phyloP scores from a whole-genome alignment of 2,888 invertebrate species.

The Candidula unifasciata region DNA sequence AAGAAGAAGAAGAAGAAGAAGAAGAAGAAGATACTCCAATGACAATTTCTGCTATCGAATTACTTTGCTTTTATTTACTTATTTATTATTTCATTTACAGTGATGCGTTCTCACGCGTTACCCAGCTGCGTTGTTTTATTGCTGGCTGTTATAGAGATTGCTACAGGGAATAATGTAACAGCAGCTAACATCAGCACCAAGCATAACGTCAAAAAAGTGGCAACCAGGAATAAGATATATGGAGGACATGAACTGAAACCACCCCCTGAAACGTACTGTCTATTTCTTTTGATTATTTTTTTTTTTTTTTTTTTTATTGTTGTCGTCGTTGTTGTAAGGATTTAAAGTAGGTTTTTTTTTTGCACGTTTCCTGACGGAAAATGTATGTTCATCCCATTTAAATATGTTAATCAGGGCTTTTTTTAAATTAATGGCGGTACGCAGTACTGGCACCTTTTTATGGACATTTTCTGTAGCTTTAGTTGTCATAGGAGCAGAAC shows the following conservation, averaged over 20 bases:
- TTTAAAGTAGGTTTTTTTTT: no score
- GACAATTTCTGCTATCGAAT: neutral
- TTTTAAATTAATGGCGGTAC: no score
- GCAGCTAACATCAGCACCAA: neutral
- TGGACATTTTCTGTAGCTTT: no score
- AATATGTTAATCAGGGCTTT: no score
- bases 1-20: no score
- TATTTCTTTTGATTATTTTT: neutral
- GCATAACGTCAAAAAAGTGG: slow-evolving; percentile 9
- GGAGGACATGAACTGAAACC: slow-evolving; percentile 30
- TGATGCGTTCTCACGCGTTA: neutral
- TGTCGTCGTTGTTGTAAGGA: no score
- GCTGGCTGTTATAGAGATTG: neutral
- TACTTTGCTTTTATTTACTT: neutral
- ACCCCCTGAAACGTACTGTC: neutral
- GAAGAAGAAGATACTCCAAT: no score
- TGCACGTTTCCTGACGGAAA: no score
- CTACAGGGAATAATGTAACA: neutral
- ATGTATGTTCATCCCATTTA: no score
- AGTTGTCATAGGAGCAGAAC: no score
- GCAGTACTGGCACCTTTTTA: no score
- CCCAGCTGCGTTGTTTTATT: neutral
- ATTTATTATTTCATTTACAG: neutral
- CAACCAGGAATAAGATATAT: slow-evolving; percentile 7
- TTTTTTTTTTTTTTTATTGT: no score